Evolutionary conservation across 2,113 vertebrate species (phyloP).

Genomic region (Guaruba guarouba): DNA sequence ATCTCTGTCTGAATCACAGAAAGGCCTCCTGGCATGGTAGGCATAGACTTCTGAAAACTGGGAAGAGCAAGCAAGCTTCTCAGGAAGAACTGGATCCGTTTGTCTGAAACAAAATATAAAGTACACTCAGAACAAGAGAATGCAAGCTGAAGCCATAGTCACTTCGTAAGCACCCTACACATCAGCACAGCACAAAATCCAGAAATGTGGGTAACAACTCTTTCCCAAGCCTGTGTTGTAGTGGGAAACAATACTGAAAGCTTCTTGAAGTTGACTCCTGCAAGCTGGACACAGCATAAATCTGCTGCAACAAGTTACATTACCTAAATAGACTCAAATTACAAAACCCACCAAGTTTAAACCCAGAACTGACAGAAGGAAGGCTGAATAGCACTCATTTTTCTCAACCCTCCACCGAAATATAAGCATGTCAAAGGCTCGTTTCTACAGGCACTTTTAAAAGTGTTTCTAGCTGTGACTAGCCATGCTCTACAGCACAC

Average conservation of each 20-base stretch:
- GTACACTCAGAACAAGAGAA: background rate
- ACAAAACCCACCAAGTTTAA: background rate
- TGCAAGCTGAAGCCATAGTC: background rate
- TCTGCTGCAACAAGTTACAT: background rate
- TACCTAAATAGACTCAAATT: background rate
- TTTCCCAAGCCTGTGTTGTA: background rate
- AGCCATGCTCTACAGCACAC: background rate
- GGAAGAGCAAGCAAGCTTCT: constrained; percentile 78
- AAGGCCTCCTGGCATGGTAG: constrained; percentile 83
- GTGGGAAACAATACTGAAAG: background rate
- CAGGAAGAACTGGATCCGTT: constrained; percentile 86
- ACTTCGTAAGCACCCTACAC: background rate
- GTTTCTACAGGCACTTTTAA: background rate
- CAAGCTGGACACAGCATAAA: background rate
- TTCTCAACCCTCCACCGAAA: background rate
- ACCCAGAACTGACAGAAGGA: background rate
- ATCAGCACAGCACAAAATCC: background rate
- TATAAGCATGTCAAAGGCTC: background rate
- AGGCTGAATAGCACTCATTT: background rate
- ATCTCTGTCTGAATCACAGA: constrained; percentile 83
- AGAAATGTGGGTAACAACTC: background rate
- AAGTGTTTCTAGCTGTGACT: background rate
- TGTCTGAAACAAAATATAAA: constrained; percentile 76
- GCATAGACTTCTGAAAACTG: constrained; percentile 71
- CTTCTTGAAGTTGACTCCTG: background rate